phyloP scores from a whole-genome alignment of 2,888 invertebrate genomes.

The Corythucha ciliata region DNA sequence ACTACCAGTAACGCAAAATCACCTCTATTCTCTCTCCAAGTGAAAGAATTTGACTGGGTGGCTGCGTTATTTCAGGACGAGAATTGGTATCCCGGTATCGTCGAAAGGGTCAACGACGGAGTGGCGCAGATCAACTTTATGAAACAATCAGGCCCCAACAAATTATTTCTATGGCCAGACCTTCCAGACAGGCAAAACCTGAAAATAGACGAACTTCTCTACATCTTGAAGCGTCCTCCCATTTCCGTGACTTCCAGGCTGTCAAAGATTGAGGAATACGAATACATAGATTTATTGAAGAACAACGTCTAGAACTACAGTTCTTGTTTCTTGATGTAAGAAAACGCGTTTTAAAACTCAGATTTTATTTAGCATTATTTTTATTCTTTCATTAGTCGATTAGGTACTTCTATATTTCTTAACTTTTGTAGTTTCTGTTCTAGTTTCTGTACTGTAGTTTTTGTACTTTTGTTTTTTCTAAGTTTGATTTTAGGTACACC shows the following conservation, averaged over 20 bases:
- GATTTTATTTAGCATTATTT: neutral
- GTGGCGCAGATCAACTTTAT: constrained; percentile 11
- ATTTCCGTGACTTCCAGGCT: constrained; percentile 8
- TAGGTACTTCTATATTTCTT: neutral
- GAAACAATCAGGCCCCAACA: constrained; percentile 9
- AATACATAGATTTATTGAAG: constrained; percentile 8
- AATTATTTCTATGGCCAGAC: constrained; percentile 10
- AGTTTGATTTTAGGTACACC: neutral
- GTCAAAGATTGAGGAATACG: constrained; percentile 1
- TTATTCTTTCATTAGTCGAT: neutral
- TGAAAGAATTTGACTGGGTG: constrained; percentile 5
- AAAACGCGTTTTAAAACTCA: neutral
- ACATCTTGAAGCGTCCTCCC: neutral
- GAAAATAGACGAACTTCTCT: neutral
- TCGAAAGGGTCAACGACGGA: constrained; percentile 2
- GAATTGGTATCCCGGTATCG: constrained; percentile 13
- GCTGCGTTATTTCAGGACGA: constrained; percentile 10
- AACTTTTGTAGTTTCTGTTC: neutral
- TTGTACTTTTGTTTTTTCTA: neutral
- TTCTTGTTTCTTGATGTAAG: neutral
- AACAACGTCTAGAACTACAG: constrained; percentile 1
- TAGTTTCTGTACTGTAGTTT: neutral
- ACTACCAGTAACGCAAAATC: constrained; percentile 3
- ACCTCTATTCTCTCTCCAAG: constrained; percentile 4
- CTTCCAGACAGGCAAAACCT: neutral